Conservation (phyloP, 2,797 vertebrate species). For the Champsocephalus gunnari region DNA sequence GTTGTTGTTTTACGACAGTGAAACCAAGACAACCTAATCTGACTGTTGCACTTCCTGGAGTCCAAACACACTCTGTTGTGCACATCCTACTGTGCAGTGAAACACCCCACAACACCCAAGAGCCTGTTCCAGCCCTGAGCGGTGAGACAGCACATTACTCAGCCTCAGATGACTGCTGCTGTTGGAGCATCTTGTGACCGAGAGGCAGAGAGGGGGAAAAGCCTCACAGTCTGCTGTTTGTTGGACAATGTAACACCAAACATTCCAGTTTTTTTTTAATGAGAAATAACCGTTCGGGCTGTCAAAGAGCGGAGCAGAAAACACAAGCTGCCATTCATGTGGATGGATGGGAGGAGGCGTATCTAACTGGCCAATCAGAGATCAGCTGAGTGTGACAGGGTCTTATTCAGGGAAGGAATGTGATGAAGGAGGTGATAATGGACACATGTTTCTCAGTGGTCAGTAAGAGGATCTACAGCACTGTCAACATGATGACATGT, state of each 20-base stretch:
- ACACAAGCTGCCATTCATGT: conserved; percentile 71
- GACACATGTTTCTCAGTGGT: neutral
- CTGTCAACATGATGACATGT: neutral
- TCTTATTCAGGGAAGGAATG: conserved; percentile 41
- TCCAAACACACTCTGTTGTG: neutral
- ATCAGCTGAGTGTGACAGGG: conserved; percentile 23
- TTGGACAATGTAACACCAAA: conserved; percentile 63
- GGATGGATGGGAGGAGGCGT: conserved; percentile 32
- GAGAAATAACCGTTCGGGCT: conserved; percentile 31
- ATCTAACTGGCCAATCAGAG: conserved; percentile 46
- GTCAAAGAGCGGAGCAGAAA: conserved; percentile 45
- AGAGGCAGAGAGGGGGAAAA: conserved; percentile 46
- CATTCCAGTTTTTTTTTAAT: conserved; percentile 41
- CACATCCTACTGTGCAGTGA: conserved; percentile 24
- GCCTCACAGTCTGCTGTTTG: conserved; percentile 60
- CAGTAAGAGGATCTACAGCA: neutral
- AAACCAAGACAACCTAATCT: neutral
- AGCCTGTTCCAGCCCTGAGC: conserved; percentile 43
- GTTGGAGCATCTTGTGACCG: conserved; percentile 75
- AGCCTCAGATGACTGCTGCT: conserved; percentile 70
- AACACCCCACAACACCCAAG: conserved; percentile 24
- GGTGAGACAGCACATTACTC: conserved; percentile 62
- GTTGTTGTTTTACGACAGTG: neutral
- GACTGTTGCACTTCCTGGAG: neutral
- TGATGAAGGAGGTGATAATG: conserved; percentile 5